Conservation (phyloP, 2,113 vertebrate species). For the Chaetops frenatus region DNA sequence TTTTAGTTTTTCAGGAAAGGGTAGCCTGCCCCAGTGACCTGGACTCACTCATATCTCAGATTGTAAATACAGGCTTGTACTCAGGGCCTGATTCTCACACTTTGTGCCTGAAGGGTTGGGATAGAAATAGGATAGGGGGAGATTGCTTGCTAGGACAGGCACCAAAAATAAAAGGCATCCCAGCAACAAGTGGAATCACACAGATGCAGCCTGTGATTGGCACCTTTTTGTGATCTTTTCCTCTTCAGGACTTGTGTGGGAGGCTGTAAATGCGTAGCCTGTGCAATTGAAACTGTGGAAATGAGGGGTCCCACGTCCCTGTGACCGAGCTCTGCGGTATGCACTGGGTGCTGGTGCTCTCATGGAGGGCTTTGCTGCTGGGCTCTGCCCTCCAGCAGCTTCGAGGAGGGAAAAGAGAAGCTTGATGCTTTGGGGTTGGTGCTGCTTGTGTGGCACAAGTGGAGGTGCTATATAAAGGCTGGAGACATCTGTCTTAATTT, state of each 20-base stretch:
- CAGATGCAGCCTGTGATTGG: background rate
- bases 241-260: background rate
- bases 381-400: background rate
- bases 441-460: background rate
- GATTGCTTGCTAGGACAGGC: slow-evolving; percentile 11
- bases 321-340: background rate
- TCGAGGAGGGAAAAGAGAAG: background rate
- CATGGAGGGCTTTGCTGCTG: background rate
- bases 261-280: background rate
- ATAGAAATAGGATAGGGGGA: slow-evolving; percentile 24
- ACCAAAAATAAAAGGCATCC: slow-evolving; percentile 41
- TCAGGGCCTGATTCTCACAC: background rate
- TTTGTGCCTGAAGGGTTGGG: background rate
- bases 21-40: background rate
- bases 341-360: accelerated
- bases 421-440: background rate
- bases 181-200: background rate
- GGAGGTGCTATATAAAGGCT: background rate
- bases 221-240: background rate
- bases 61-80: background rate
- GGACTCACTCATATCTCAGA: background rate
- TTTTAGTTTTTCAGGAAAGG: background rate
- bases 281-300: background rate
- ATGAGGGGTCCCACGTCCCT: background rate
- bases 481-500: background rate